Evolutionary conservation across 92 coral and sea anemone species (phyloP).

Genomic region (Chrysogorgia sp.): DNA sequence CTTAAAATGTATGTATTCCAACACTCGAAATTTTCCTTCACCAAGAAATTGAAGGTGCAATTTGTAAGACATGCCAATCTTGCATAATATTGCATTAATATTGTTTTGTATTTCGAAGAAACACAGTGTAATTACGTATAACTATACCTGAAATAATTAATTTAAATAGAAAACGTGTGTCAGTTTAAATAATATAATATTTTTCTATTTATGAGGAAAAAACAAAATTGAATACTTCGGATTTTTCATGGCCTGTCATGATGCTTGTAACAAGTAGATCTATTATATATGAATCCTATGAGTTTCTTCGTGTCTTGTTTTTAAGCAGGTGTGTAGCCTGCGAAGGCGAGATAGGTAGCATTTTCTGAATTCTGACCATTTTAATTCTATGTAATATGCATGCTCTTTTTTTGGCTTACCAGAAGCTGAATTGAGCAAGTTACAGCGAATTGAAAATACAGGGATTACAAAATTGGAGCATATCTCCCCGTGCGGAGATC

Average conservation of each 20-base stretch:
- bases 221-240: background rate
- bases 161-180: background rate
- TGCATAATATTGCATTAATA: background rate
- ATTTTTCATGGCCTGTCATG: slow-evolving; percentile 1
- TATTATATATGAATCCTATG: background rate
- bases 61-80: too few relatives aligned
- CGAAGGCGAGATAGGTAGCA: too few relatives aligned
- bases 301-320: background rate
- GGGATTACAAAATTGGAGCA: too few relatives aligned
- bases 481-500: too few relatives aligned
- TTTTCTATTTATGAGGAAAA: slow-evolving; percentile 35
- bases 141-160: slow-evolving; percentile 6
- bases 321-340: background rate
- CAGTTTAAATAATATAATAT: slow-evolving; percentile 8
- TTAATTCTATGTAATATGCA: too few relatives aligned
- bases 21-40: too few relatives aligned
- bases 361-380: too few relatives aligned
- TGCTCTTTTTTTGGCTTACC: too few relatives aligned
- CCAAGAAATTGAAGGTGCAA: too few relatives aligned
- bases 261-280: slow-evolving; percentile 41
- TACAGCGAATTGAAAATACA: too few relatives aligned
- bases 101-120: background rate
- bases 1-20: too few relatives aligned
- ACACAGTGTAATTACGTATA: background rate
- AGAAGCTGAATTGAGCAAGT: too few relatives aligned